Conservation (phyloP, 1,140 invertebrate species). For the Drosophila kurseongensis region DNA sequence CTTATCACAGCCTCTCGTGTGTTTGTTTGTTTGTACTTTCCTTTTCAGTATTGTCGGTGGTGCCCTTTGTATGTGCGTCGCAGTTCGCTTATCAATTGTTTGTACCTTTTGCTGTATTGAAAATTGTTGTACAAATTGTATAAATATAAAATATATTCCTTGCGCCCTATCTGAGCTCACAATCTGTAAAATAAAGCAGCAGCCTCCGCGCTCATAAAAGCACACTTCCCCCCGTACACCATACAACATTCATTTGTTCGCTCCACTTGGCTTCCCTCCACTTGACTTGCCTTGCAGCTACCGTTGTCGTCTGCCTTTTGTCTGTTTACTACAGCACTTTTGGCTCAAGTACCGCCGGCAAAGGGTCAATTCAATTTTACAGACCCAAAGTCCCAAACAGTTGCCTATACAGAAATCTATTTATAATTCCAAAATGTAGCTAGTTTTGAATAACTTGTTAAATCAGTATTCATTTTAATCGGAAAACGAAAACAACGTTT, state of each 20-base stretch:
- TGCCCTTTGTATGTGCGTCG: conserved; percentile 29
- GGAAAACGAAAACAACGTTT: no score
- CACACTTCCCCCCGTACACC: not conserved
- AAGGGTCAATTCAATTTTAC: conserved; percentile 25
- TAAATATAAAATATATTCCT: conserved; percentile 40
- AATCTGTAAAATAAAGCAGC: conserved; percentile 58
- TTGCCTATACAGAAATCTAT: not conserved
- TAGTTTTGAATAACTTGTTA: no score
- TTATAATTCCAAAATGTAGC: not conserved
- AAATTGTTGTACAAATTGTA: conserved; percentile 37
- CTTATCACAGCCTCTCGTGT: conserved; percentile 39
- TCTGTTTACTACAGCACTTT: conserved; percentile 47
- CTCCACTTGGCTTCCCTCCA: conserved; percentile 30
- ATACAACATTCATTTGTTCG: conserved; percentile 28
- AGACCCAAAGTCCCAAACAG: conserved; percentile 1
- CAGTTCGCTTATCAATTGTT: conserved; percentile 63
- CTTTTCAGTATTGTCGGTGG: conserved; percentile 19
- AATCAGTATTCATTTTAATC: no score
- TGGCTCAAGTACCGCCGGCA: conserved; percentile 39
- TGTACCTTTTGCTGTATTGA: conserved; percentile 50
- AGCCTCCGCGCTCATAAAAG: conserved; percentile 9
- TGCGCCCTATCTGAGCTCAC: conserved; percentile 46
- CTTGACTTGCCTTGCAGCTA: conserved; percentile 11
- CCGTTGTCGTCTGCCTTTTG: conserved; percentile 38
- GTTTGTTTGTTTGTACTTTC: conserved; percentile 7